phyloP scores from a whole-genome alignment of 2,888 invertebrate genomes.

The Philopedon plagiatum region DNA sequence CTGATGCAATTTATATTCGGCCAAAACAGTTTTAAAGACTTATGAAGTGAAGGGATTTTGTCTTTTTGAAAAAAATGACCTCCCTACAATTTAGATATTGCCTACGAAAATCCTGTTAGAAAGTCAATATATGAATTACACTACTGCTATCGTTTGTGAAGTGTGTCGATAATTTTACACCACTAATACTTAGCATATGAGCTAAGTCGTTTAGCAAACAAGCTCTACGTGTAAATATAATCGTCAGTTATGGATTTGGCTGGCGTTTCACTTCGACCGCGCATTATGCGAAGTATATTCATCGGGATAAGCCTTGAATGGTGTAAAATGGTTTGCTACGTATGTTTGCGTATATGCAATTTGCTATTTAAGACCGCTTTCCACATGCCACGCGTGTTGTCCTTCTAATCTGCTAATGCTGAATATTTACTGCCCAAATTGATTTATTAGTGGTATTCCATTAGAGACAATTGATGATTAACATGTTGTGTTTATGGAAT shows the following conservation, averaged over 20 bases:
- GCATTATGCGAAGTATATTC: conserved; percentile 41
- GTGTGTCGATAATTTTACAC: neutral
- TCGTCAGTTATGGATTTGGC: conserved; percentile 23
- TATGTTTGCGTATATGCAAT: conserved; percentile 48
- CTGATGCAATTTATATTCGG: no score
- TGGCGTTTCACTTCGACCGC: conserved; percentile 21
- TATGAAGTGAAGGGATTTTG: no score
- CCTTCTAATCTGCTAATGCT: conserved; percentile 44
- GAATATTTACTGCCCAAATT: conserved; percentile 44
- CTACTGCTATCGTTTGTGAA: no score
- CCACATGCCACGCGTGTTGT: conserved; percentile 44
- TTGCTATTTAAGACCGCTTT: conserved; percentile 48
- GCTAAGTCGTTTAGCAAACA: conserved; percentile 7
- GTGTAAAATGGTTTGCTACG: conserved; percentile 49
- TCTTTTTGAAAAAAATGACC: no score
- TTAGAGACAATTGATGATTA: conserved; percentile 36
- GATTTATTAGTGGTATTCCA: conserved; percentile 45
- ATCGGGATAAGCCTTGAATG: conserved; percentile 42
- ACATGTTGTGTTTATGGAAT: conserved; percentile 9
- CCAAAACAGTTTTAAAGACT: no score
- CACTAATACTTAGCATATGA: neutral
- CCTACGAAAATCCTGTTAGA: no score
- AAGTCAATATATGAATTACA: no score
- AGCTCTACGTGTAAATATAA: conserved; percentile 26
- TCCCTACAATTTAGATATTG: no score